Evolutionary conservation across 2,888 invertebrate genomes (phyloP).

Genomic region (Tanytarsus gracilentus): DNA sequence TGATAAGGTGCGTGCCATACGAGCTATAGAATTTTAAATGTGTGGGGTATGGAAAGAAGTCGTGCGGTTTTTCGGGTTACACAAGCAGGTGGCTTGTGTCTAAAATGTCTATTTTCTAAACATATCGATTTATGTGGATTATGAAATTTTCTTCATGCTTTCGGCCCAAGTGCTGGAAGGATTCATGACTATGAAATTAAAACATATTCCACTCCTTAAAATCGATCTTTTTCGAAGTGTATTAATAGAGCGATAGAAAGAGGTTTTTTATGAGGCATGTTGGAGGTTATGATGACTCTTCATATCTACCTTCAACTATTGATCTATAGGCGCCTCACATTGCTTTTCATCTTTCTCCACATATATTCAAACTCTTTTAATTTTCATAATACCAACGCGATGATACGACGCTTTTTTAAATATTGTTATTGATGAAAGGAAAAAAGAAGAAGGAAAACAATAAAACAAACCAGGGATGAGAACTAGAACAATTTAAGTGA

Average conservation of each 20-base stretch:
- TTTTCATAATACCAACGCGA: conserved; percentile 1
- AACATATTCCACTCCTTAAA: conserved; percentile 22
- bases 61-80: conserved; percentile 20
- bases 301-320: conserved; percentile 14
- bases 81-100: conserved; percentile 14
- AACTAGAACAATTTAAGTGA: too few relatives aligned
- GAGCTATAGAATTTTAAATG: not conserved
- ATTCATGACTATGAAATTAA: conserved; percentile 20
- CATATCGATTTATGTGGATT: conserved; percentile 5
- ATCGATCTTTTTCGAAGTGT: not conserved
- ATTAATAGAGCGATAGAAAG: not conserved
- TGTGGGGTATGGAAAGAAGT: not conserved
- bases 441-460: not conserved
- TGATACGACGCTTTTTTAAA: conserved; percentile 16
- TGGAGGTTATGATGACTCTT: not conserved
- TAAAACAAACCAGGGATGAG: too few relatives aligned
- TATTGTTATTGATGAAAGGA: not conserved
- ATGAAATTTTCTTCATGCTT: not conserved
- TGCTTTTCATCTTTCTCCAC: not conserved
- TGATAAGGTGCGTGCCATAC: conserved; percentile 7
- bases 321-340: conserved; percentile 21
- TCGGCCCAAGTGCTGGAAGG: conserved; percentile 1
- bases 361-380: not conserved
- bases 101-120: not conserved
- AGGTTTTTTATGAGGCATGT: not conserved